These are phyloP conservation scores for Periophthalmus magnuspinnatus DNA, from an alignment of 2,797 vertebrate species.

Conservation along the genomic window DNA sequence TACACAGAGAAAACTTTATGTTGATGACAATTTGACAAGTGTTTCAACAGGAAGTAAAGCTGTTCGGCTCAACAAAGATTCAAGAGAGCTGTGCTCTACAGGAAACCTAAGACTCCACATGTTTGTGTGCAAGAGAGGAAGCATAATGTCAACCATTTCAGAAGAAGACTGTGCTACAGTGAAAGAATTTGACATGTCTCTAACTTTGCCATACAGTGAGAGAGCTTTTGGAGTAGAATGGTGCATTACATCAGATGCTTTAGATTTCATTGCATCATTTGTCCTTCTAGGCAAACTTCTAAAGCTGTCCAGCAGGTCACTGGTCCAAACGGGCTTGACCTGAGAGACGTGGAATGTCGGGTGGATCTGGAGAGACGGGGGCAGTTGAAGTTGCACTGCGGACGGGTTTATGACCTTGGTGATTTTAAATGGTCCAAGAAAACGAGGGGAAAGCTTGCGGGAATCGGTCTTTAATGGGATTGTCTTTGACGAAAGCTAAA, in stretches of 20 bases:
- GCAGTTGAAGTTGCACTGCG: no score
- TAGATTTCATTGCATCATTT: constrained; percentile 38
- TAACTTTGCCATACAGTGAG: constrained; percentile 25
- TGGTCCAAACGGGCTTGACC: no score
- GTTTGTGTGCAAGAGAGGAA: constrained; percentile 37
- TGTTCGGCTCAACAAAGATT: constrained; percentile 28
- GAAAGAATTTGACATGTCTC: constrained; percentile 25
- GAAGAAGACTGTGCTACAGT: constrained; percentile 7
- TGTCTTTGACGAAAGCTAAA: no score
- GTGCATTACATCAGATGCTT: constrained; percentile 34
- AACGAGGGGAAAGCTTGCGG: no score
- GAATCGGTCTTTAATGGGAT: no score
- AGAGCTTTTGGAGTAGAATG: constrained; percentile 47
- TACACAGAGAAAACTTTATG: neutral
- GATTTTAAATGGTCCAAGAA: no score
- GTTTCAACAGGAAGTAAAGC: constrained; percentile 22
- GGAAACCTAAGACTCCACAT: constrained; percentile 42
- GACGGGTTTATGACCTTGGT: no score
- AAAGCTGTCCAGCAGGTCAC: no score
- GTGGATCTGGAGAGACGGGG: no score
- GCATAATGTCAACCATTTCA: constrained; percentile 36
- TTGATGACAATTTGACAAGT: constrained; percentile 9
- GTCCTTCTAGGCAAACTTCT: constrained; percentile 41
- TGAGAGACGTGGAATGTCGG: no score
- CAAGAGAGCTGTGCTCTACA: constrained; percentile 33